Evolutionary conservation across 2,113 vertebrate genomes (phyloP), one percentile per base, ranked within the genome.

Genomic region (Bufo bufo): DNA sequence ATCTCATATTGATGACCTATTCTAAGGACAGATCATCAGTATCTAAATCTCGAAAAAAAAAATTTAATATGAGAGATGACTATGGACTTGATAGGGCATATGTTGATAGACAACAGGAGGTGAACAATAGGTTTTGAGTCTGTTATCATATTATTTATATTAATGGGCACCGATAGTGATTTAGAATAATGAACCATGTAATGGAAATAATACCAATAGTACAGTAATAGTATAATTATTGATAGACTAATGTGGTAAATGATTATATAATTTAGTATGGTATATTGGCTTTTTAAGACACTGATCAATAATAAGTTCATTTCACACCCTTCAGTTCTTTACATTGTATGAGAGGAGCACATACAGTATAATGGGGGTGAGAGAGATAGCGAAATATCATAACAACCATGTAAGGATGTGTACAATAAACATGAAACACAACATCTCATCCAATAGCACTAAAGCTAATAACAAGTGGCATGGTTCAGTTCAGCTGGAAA

Each of bases 191-290:
- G 47, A 20, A 50, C 7, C 45, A 75, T 75, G 47, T 75, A 75
- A 75, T 75, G 72, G 3, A 80, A 80, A 80, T 54, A 58, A 56
- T 58, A 79, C 4, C 77, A 33, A 56, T 59, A 75, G 72, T 50
- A 50, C 9, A 50, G 47, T 75, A 50, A 75, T 75, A 75, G 10
- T 47, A 49, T 45, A 74, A 74, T 47, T 13, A 74, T 20, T 75
- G 72, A 75, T 45, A 45, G 6, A 72, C 17, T 77, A 19, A 54
- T 9, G 4, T 23, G 75, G 14, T 77, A 17, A 52, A 11, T n/a
- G 17, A 77, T 52, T 52, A n/a, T 52, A 10, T n/a, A 17, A 52
- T 77, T 77, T 77, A 47, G 3, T 77, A 77, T 77, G 17, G 3
- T 77, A 77, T 13, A 52, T 9, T 77, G 75, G 16, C 16, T 8